Percentiles rank a stretch among this genome's conserved stretches.
phyloP scores from a whole-genome alignment of 2,888 invertebrate species.

The Prenolepis imparis region DNA sequence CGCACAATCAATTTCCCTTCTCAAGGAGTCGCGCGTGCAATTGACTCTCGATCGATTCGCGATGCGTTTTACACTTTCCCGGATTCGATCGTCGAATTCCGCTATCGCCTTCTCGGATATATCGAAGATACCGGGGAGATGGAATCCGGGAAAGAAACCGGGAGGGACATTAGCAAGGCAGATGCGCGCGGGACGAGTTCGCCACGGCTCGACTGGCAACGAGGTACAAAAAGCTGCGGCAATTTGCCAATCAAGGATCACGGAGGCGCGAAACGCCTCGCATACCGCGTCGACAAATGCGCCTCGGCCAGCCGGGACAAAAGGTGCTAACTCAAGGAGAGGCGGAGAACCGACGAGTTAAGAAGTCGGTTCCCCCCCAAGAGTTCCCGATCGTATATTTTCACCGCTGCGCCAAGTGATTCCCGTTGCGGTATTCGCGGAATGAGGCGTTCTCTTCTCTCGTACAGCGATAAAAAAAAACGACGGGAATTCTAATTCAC shows the following conservation, averaged over 20 bases:
- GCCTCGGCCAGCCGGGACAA: constrained; percentile 63
- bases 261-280: constrained; percentile 72
- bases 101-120: neutral
- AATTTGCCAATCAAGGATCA: constrained; percentile 73
- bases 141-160: constrained; percentile 31
- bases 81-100: neutral
- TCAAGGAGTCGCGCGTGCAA: no score
- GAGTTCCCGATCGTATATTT: constrained; percentile 68
- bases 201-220: constrained; percentile 3
- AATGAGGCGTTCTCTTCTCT: constrained; percentile 71
- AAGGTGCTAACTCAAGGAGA: constrained; percentile 75
- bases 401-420: constrained; percentile 49
- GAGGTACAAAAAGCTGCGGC: constrained; percentile 44
- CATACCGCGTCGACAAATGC: constrained; percentile 76
- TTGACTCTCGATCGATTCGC: neutral
- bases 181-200: constrained; percentile 5
- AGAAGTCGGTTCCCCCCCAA: constrained; percentile 55
- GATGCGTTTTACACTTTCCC: neutral
- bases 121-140: neutral
- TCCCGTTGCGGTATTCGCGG: constrained; percentile 71
- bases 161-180: constrained; percentile 23
- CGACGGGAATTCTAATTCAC: constrained; percentile 58
- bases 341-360: constrained; percentile 54
- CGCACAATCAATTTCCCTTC: constrained; percentile 7
- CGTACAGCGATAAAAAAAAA: constrained; percentile 51